Evolutionary conservation across 2,888 invertebrate genomes (phyloP), one percentile per base, ranked within the genome.

Genomic region (Melanotus villosus): DNA sequence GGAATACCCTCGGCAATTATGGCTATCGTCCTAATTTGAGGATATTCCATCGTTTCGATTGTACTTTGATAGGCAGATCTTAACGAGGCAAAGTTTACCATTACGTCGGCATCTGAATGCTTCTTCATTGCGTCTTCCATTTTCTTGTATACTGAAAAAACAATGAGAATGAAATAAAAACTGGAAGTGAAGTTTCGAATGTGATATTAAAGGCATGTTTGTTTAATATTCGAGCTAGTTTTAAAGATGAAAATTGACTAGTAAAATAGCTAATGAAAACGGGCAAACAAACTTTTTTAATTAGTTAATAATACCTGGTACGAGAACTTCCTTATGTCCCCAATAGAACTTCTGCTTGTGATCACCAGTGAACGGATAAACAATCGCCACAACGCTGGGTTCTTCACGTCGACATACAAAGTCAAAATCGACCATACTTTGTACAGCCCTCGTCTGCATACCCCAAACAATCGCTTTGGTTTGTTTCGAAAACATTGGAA

Each of bases 261-360:
- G n/a, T n/a, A n/a, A n/a, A n/a, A n/a, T n/a, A n/a, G n/a, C n/a
- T n/a, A n/a, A n/a, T n/a, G n/a, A n/a, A n/a, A n/a, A n/a, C n/a
- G n/a, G n/a, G n/a, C n/a, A n/a, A n/a, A n/a, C n/a, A n/a, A n/a
- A n/a, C n/a, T n/a, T n/a, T n/a, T n/a, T n/a, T n/a, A n/a, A n/a
- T n/a, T n/a, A n/a, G n/a, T n/a, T n/a, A n/a, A n/a, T n/a, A n/a
- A n/a, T n/a, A 69, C 69, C 69, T 50, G 69, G 59, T 10, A 81
- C 78, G 76, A 0, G 93, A 94, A 98, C 93, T 84, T 99, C 99
- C 83, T 98, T 97, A 86, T 99, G 99, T 0, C 99, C 99, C 93
- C 98, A 99, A 85, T 99, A 99, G 87, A 96, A 99, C 85, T 99
- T 99, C 86, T 98, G 98, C 83, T 98, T 98, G 86, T 99, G 99